Base-by-base conservation (phyloP, 2,113 vertebrate species). In the Scalopus aquaticus region DNA sequence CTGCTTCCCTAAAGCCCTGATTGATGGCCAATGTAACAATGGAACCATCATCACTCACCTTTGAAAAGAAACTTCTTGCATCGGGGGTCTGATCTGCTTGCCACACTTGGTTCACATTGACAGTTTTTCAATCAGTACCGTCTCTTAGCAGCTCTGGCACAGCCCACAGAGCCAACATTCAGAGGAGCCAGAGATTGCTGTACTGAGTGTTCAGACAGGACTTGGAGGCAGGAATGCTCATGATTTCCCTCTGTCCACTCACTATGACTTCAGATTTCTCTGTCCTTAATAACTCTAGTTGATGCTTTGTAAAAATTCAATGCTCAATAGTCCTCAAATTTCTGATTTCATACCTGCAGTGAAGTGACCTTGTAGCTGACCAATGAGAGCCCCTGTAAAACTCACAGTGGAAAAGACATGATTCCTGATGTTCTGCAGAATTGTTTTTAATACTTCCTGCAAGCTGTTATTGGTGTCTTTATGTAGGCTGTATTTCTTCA, bases 401-500 rank as follows among this genome's bases (percentile, higher is more conserved):
- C 67, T 88, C 84, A 90, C 19, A 22, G 77, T 76, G 67, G 86
- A 74, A 89, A 95, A 94, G 32, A 9, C 37, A 49, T 22, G 42
- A 22, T 51, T 92, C 26, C 54, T 70, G 93, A 64, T 49, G 49
- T 96, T 90, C 58, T 81, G 32, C 83, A 93, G 60, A 81, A 93
- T 54, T 93, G 72, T 97, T 95, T 95, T 69, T 93, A 95, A 88
- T 94, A 84, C 58, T 96, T 92, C 91, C 93, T 96, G 83, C 80
- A 91, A 95, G 80, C 67, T 67, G 91, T 88, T 97, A 92, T 65
- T 46, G 73, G 80, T 70, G 44, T 91, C 85, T 96, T 92, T 96
- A 93, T 96, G 96, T 96, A 93, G 80, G 93, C 84, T 94, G 72
- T 96, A 93, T 97, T 96, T 97, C 95, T 97, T 96, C 95, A 94